Base-by-base conservation (phyloP, 2,797 vertebrate species). In the Phrynocephalus guinanensis region DNA sequence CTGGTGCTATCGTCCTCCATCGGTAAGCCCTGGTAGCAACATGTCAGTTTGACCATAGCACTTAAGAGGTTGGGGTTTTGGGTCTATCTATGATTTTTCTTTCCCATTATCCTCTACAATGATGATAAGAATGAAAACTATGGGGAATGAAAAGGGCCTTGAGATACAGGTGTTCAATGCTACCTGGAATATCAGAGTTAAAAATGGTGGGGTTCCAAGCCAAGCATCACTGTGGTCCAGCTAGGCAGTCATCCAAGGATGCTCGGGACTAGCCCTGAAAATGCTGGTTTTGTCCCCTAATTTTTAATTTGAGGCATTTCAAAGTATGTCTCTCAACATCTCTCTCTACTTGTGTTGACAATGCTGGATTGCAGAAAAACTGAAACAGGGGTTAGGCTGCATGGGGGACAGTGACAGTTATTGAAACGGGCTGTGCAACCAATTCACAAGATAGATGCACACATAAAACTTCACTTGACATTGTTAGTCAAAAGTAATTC, bases 391-490 rank as follows among this genome's bases (percentile, higher is more conserved):
- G 13, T 76, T 88, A 68, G n/a, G 73, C 18, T 7, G 81, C 87
- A 90, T n/a, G 73, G 48, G 86, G 33, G 56, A 0, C 15, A 3
- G 52, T 79, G 50, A 85, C 88, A 52, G 52, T n/a, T 28, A 79
- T 52, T 52, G 72, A 30, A 52, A 83, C 38, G 48, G 22, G 3
- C 24, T 33, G 33, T 6, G 11, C 6, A 79, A 56, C 5, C 82
- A 0, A 52, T 56, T 84, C 72, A 85, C 76, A 77, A 79, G 44
- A 60, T 60, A 1, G 28, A 4, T 7, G 33, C 72, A 56, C 60
- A 33, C 66, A 84, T 80, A 88, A 86, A 66, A 85, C 48, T 93
- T 75, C 13, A 44, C 38, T 86, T 72, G 8, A 60, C 9, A 48
- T 33, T 66, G 38, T 72, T 50, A 79, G 72, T 20, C 22, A 72